These are phyloP conservation scores for Tyrophagus putrescentiae DNA, from an alignment of 1,140 invertebrate genomes.

Conservation along the genomic window DNA sequence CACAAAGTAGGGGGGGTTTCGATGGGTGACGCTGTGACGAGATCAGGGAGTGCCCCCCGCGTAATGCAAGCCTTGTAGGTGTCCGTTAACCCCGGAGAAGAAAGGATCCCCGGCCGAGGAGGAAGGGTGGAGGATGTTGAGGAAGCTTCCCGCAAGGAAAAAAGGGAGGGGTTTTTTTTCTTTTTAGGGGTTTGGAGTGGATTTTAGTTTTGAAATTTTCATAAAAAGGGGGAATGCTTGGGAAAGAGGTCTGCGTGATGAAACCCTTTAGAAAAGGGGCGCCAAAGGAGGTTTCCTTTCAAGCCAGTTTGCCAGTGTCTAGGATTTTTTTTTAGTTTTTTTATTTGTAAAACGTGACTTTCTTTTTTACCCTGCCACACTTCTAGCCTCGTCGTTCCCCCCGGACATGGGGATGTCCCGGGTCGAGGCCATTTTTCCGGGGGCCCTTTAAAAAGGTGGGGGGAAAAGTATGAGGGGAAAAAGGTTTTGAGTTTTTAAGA, in stretches of 20 bases:
- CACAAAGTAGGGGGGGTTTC: slow-evolving; percentile 60
- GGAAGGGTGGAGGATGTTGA: slow-evolving; percentile 25
- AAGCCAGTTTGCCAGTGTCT: too few relatives aligned
- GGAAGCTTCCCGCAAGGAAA: slow-evolving; percentile 28
- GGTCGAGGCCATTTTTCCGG: neutral
- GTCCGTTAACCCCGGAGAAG: slow-evolving; percentile 13
- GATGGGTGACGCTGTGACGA: slow-evolving; percentile 46
- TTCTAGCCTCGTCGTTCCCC: neutral
- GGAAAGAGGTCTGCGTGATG: too few relatives aligned
- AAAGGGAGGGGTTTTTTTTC: too few relatives aligned
- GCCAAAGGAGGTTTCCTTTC: too few relatives aligned
- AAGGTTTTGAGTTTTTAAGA: too few relatives aligned
- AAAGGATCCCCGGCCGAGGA: slow-evolving; percentile 24
- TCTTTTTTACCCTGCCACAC: neutral
- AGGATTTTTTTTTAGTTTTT: too few relatives aligned
- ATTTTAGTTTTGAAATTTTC: too few relatives aligned
- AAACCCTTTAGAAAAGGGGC: too few relatives aligned
- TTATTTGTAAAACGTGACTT: too few relatives aligned
- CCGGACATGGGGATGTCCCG: neutral
- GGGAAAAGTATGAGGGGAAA: too few relatives aligned
- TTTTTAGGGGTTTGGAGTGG: too few relatives aligned
- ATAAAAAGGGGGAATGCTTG: too few relatives aligned
- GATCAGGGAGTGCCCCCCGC: slow-evolving; percentile 22
- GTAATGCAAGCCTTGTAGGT: slow-evolving; percentile 3
- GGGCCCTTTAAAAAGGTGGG: neutral